These are phyloP conservation scores for Hydropsyche betteni DNA, from an alignment of 2,888 invertebrate species.

Conservation along the genomic window DNA sequence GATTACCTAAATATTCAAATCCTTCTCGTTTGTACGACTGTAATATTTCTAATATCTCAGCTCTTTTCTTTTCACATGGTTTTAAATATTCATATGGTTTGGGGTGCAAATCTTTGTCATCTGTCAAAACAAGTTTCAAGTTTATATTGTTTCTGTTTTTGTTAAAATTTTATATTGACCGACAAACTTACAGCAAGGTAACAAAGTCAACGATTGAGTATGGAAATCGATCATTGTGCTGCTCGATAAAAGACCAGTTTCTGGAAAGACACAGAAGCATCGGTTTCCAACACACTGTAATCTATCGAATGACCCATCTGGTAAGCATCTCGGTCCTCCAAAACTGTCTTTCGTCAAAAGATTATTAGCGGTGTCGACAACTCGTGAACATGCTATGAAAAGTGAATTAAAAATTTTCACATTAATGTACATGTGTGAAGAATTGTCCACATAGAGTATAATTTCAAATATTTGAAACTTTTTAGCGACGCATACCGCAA, in stretches of 20 bases:
- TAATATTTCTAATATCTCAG: constrained; percentile 55
- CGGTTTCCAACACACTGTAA: constrained; percentile 70
- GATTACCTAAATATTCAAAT: constrained; percentile 55
- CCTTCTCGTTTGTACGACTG: constrained; percentile 55
- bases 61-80: constrained; percentile 58
- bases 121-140: constrained; percentile 53
- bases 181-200: constrained; percentile 63
- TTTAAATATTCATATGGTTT: constrained; percentile 57
- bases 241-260: constrained; percentile 63
- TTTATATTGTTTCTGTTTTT: background rate
- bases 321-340: constrained; percentile 67
- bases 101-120: constrained; percentile 57
- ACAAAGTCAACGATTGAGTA: constrained; percentile 56
- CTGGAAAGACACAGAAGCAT: constrained; percentile 70
- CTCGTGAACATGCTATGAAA: constrained; percentile 68
- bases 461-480: background rate
- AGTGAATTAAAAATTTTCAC: too few relatives aligned
- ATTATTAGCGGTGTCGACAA: constrained; percentile 62
- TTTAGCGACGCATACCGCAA: constrained; percentile 63
- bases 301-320: constrained; percentile 74
- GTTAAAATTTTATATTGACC: background rate
- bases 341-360: constrained; percentile 59
- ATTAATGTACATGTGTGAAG: too few relatives aligned
- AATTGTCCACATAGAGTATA: too few relatives aligned
- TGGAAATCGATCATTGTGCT: constrained; percentile 56